Evolutionary conservation across 2,113 vertebrate species (phyloP).

Genomic region (Mixornis gularis): DNA sequence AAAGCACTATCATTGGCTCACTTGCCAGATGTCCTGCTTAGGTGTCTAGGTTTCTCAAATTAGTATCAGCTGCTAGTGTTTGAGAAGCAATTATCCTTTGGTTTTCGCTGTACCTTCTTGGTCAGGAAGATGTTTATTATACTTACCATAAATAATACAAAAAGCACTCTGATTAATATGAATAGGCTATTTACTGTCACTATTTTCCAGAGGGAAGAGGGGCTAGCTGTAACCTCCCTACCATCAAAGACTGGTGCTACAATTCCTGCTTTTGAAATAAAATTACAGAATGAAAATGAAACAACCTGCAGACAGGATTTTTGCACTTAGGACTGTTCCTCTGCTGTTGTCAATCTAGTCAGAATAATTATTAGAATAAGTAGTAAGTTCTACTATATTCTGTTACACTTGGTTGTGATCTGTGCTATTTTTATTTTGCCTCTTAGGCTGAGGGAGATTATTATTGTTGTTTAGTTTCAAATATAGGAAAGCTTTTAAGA

Average conservation of each 20-base stretch:
- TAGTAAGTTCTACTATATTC: neutral
- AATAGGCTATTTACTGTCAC: neutral
- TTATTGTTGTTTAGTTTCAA: neutral
- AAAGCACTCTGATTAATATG: neutral
- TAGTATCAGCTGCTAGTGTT: too few relatives aligned
- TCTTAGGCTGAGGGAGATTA: neutral
- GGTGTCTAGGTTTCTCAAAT: neutral
- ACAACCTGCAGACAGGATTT: neutral
- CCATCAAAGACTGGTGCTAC: neutral
- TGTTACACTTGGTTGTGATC: neutral
- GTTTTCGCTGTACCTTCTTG: neutral
- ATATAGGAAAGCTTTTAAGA: neutral
- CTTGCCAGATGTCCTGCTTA: neutral
- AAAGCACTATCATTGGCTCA: neutral
- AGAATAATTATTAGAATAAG: neutral
- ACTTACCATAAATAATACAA: neutral
- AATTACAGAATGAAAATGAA: neutral
- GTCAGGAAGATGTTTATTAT: neutral
- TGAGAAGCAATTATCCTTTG: neutral
- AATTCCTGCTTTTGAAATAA: neutral
- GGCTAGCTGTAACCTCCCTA: neutral
- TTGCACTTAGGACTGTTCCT: neutral
- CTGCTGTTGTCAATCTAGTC: neutral
- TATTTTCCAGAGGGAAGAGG: neutral
- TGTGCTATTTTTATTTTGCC: neutral